Evolutionary conservation across 2,113 vertebrate species (phyloP).

Genomic region (Neolamprologus hecqui): DNA sequence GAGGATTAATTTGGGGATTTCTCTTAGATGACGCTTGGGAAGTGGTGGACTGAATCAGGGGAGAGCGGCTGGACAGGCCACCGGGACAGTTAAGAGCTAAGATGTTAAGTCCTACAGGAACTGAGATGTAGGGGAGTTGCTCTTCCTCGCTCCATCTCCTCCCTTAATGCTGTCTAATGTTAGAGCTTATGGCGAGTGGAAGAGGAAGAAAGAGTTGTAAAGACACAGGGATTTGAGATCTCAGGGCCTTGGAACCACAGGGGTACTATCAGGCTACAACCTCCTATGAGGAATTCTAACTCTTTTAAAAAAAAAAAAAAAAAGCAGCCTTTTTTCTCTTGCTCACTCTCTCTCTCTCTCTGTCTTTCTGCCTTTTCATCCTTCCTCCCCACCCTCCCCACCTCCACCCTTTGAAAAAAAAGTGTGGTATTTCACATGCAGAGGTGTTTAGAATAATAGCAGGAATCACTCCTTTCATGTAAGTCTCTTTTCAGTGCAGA

Average conservation of each 20-base stretch:
- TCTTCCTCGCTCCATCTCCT: neutral
- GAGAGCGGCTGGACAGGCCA: neutral
- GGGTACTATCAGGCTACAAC: slow-evolving; percentile 19
- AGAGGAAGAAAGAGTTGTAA: slow-evolving; percentile 21
- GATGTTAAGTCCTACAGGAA: slow-evolving; percentile 34
- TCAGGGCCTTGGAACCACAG: neutral
- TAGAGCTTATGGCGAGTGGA: slow-evolving; percentile 27
- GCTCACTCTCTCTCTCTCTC: neutral
- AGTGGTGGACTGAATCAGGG: neutral
- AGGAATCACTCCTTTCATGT: slow-evolving; percentile 60
- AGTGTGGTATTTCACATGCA: slow-evolving; percentile 53
- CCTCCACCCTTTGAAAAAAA: neutral
- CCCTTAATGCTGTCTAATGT: slow-evolving; percentile 46
- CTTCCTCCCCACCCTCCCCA: neutral
- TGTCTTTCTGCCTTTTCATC: neutral
- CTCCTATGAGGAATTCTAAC: slow-evolving; percentile 7
- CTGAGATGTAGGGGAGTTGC: neutral
- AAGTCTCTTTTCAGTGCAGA: slow-evolving; percentile 46
- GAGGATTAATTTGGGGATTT: slow-evolving; percentile 27
- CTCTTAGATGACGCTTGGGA: slow-evolving; percentile 20
- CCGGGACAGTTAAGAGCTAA: slow-evolving; percentile 18
- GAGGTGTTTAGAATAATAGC: slow-evolving; percentile 65
- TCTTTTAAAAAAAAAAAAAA: neutral
- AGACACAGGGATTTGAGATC: slow-evolving; percentile 33
- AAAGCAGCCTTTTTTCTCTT: neutral